phyloP scores from a whole-genome alignment of 37 sponge, comb jelly and placozoan genomes.

The Mnemiopsis leidyi region DNA sequence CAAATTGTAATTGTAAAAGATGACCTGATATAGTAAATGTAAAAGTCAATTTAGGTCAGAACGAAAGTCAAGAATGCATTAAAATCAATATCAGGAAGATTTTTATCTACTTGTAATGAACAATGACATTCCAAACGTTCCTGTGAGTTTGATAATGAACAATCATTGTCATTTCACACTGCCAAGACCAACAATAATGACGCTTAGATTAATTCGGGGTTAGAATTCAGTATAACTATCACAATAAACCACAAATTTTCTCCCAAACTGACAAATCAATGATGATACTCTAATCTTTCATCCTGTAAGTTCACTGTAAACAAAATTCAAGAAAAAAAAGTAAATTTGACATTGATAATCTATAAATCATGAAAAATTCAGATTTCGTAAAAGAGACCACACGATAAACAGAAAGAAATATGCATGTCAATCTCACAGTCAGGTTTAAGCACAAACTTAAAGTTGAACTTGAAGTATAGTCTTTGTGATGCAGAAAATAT shows the following conservation, averaged over 20 bases:
- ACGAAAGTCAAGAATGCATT: not conserved
- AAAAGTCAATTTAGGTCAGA: no score
- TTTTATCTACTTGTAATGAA: no score
- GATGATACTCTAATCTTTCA: not conserved
- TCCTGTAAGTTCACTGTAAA: not conserved
- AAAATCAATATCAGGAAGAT: no score
- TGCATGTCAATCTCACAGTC: not conserved
- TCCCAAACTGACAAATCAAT: not conserved
- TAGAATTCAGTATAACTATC: no score
- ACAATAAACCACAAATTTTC: not conserved
- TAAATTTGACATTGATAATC: not conserved
- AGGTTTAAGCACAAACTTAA: not conserved
- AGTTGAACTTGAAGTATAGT: no score
- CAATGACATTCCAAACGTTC: no score
- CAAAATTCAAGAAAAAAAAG: not conserved
- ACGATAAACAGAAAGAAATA: not conserved
- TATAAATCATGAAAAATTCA: not conserved
- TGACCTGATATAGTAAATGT: no score
- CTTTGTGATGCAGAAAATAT: not conserved
- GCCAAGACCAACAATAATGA: no score
- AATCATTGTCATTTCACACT: no score
- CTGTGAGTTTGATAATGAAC: no score
- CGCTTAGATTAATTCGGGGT: no score
- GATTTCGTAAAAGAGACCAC: not conserved
- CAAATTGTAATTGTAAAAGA: no score